These are phyloP conservation scores for Myotis davidii DNA, from an alignment of 2,113 vertebrate species.

Conservation along the genomic window DNA sequence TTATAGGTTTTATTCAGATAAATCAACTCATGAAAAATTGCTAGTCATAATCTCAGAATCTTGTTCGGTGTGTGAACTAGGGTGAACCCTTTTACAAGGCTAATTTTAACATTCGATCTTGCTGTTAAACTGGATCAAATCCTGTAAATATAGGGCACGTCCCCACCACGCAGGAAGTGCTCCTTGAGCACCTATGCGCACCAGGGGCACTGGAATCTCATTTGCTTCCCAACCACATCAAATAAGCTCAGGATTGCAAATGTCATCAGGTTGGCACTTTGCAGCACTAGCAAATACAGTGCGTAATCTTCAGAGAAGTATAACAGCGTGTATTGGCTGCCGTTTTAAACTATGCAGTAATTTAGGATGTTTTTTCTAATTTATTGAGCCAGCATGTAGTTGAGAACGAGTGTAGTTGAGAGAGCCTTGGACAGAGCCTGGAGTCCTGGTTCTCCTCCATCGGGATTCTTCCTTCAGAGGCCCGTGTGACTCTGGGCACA, in stretches of 20 bases:
- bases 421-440: background rate
- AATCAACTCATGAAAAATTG: constrained; percentile 59
- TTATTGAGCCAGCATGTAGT: constrained; percentile 12
- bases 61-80: constrained; percentile 48
- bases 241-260: constrained; percentile 68
- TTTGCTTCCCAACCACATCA: constrained; percentile 76
- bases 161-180: constrained; percentile 65
- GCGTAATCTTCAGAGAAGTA: constrained; percentile 63
- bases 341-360: constrained; percentile 39
- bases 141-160: constrained; percentile 70
- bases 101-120: constrained; percentile 41
- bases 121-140: constrained; percentile 33
- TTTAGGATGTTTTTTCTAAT: constrained; percentile 26
- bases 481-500: background rate
- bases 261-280: constrained; percentile 64
- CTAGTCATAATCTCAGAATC: constrained; percentile 34
- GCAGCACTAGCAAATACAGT: constrained; percentile 39
- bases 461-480: constrained; percentile 27
- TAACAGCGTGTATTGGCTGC: background rate
- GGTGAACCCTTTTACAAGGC: background rate
- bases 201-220: constrained; percentile 72
- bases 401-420: background rate
- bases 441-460: background rate
- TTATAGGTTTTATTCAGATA: constrained; percentile 75
- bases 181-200: constrained; percentile 62